Percentiles rank a stretch among this genome's conserved stretches.
Conservation (phyloP, 2,113 vertebrate species). For the Microcebus tavaratra region DNA sequence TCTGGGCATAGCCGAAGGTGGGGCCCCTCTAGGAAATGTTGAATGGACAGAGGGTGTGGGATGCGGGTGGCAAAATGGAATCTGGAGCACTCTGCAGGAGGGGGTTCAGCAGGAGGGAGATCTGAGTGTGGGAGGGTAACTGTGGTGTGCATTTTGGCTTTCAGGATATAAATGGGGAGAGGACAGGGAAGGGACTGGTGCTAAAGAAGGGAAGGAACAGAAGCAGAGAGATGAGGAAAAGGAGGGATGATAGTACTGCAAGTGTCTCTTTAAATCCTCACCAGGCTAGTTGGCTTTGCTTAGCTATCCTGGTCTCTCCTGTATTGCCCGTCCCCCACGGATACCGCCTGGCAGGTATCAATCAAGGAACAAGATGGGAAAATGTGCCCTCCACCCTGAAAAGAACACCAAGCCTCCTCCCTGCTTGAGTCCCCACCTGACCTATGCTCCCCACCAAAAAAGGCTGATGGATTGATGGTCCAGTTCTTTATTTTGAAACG, state of each 20-base stretch:
- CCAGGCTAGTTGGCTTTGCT: neutral
- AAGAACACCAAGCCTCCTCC: neutral
- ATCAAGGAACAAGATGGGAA: neutral
- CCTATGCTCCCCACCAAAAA: neutral
- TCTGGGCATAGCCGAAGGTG: neutral
- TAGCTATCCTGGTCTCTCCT: neutral
- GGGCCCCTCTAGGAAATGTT: neutral
- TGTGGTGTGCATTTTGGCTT: neutral
- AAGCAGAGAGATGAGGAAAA: neutral
- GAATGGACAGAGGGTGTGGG: neutral
- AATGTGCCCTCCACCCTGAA: neutral
- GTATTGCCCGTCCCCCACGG: neutral
- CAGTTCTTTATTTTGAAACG: conserved; percentile 80
- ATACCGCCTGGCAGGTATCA: neutral
- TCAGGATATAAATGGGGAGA: neutral
- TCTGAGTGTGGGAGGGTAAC: rapidly evolving
- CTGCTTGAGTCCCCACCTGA: neutral
- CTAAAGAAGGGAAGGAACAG: neutral
- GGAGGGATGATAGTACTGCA: neutral
- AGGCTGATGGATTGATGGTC: conserved; percentile 26
- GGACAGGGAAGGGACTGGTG: neutral
- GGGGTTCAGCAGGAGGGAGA: neutral
- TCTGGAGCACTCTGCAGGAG: neutral
- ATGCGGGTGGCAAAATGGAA: neutral
- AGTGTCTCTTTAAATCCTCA: neutral